phyloP scores from a whole-genome alignment of 2,113 vertebrate species.

The Athene cunicularia region DNA sequence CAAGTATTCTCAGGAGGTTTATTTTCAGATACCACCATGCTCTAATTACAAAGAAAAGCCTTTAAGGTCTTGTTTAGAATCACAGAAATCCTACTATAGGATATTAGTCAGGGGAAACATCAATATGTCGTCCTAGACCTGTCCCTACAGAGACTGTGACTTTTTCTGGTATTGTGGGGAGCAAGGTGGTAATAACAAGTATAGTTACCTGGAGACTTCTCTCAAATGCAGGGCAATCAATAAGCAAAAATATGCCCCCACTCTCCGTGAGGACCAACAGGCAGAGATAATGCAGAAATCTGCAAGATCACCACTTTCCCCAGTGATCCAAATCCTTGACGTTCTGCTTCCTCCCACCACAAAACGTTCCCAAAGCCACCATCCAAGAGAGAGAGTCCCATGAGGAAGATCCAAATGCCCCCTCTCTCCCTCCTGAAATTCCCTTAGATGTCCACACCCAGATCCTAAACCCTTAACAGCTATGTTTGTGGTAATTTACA shows the following conservation, averaged over 20 bases:
- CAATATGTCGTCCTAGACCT: neutral
- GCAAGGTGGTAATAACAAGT: neutral
- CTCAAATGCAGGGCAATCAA: neutral
- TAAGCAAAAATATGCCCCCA: neutral
- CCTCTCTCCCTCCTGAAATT: neutral
- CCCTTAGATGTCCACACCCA: neutral
- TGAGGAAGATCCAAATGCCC: neutral
- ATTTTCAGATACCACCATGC: neutral
- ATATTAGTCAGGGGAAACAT: neutral
- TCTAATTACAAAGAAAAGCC: neutral
- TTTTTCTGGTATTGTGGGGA: neutral
- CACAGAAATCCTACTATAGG: neutral
- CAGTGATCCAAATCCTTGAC: neutral
- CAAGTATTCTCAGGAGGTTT: neutral
- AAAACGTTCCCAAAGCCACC: neutral
- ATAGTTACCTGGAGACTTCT: neutral
- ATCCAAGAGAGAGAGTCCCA: accelerated
- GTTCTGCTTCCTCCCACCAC: neutral
- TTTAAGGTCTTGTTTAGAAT: neutral
- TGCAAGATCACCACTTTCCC: neutral
- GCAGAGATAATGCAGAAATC: neutral
- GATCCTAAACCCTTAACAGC: neutral
- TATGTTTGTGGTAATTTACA: neutral
- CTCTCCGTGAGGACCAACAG: neutral
- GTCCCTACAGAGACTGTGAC: neutral